These are phyloP conservation scores for Conchocele bisecta DNA, from an alignment of 2,888 invertebrate genomes.

Conservation along the genomic window DNA sequence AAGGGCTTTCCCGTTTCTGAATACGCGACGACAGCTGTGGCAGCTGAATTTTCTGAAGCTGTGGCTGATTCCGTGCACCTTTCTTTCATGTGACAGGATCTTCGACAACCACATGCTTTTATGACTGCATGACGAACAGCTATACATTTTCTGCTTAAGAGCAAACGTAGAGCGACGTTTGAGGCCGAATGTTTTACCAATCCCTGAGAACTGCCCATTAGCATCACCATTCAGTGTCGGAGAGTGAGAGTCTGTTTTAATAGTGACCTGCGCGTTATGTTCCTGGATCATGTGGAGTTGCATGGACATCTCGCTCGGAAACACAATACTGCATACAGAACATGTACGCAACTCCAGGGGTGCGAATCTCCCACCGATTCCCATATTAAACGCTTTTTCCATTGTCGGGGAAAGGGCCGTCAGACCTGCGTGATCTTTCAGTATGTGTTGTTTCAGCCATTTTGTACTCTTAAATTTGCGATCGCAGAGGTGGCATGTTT, in stretches of 20 bases:
- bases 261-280: slow-evolving; percentile 80
- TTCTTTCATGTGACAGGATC: slow-evolving; percentile 95
- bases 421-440: slow-evolving; percentile 72
- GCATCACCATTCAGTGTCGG: slow-evolving; percentile 35
- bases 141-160: slow-evolving; percentile 86
- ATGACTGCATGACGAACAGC: slow-evolving; percentile 95
- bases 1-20: slow-evolving; percentile 76
- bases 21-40: slow-evolving; percentile 79
- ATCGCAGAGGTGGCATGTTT: slow-evolving; percentile 73
- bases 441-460: slow-evolving; percentile 73
- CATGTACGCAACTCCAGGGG: slow-evolving; percentile 70
- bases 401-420: slow-evolving; percentile 56
- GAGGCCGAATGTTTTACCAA: slow-evolving; percentile 57
- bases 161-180: slow-evolving; percentile 53
- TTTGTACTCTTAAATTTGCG: slow-evolving; percentile 72
- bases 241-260: slow-evolving; percentile 67
- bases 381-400: slow-evolving; percentile 63
- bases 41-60: slow-evolving; percentile 71
- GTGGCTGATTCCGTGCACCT: slow-evolving; percentile 81
- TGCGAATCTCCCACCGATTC: slow-evolving; percentile 32
- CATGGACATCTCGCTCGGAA: slow-evolving; percentile 81
- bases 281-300: slow-evolving; percentile 84
- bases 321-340: slow-evolving; percentile 82
- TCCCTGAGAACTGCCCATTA: slow-evolving; percentile 53
- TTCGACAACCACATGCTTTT: slow-evolving; percentile 94